A percentile compares a stretch with the other conserved stretches of the same genome.
These are phyloP conservation scores for Ptilonorhynchus violaceus DNA, from an alignment of 2,113 vertebrate species.

Conservation along the genomic window DNA sequence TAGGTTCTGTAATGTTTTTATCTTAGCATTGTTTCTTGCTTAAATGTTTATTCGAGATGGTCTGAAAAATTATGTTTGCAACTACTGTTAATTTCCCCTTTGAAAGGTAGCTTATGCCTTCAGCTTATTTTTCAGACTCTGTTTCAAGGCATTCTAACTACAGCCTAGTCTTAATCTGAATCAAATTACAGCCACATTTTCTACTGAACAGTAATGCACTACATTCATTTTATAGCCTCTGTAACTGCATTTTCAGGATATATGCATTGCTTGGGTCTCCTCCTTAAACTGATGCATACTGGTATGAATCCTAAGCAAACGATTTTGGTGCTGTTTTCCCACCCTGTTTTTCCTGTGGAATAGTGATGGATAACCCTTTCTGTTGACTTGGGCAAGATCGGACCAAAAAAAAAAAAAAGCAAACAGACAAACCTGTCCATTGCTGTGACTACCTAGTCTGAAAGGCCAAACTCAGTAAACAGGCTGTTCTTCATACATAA, in stretches of 20 bases:
- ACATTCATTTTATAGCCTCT: neutral
- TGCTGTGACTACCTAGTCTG: neutral
- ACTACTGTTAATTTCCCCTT: neutral
- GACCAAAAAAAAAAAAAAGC: neutral
- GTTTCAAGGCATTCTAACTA: neutral
- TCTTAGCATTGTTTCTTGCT: neutral
- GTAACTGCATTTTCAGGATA: neutral
- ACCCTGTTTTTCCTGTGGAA: neutral
- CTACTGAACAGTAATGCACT: neutral
- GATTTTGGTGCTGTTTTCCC: neutral
- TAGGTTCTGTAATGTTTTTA: neutral
- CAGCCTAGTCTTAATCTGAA: neutral
- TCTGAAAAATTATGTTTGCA: neutral
- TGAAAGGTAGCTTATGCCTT: neutral
- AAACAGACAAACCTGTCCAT: neutral
- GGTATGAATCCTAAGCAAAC: neutral
- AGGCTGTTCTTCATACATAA: neutral
- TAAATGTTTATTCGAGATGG: neutral
- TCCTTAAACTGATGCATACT: neutral
- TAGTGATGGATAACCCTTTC: neutral
- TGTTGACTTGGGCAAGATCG: constrained; percentile 3
- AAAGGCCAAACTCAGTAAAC: neutral
- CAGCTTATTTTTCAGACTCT: neutral
- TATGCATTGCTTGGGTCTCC: neutral
- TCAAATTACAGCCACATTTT: constrained; percentile 13